Evolutionary conservation across 2,797 vertebrate species (phyloP).

Genomic region (Galagoides demidoff): DNA sequence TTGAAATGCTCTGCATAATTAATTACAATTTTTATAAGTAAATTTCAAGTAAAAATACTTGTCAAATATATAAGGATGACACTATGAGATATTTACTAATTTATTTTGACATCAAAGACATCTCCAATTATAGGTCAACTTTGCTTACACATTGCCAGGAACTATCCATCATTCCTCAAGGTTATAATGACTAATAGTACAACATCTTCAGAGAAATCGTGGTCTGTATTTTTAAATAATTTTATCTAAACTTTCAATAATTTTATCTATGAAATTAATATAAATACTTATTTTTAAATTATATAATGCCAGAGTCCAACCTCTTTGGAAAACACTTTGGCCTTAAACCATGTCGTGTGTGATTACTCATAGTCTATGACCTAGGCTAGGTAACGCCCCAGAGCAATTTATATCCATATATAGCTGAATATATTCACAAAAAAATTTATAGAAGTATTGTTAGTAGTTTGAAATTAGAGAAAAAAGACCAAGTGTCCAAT

Average conservation of each 20-base stretch:
- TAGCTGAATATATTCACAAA: not conserved
- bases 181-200: not conserved
- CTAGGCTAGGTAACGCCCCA: not conserved
- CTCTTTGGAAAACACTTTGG: not conserved
- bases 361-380: not conserved
- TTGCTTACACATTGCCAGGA: not conserved
- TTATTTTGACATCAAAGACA: constrained; percentile 51
- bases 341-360: not conserved
- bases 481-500: not conserved
- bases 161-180: not conserved
- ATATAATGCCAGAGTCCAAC: not conserved
- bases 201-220: not conserved
- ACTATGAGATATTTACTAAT: not conserved
- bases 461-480: not conserved
- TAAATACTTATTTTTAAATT: not conserved
- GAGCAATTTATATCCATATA: not conserved
- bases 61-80: not conserved
- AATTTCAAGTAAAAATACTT: not conserved
- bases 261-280: not conserved
- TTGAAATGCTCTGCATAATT: constrained; percentile 10
- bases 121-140: not conserved
- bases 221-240: not conserved
- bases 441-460: not conserved
- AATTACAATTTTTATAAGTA: constrained; percentile 39
- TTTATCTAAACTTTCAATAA: not conserved